Conservation (phyloP, 2,888 invertebrate genomes). For the Drosophila affinis region DNA sequence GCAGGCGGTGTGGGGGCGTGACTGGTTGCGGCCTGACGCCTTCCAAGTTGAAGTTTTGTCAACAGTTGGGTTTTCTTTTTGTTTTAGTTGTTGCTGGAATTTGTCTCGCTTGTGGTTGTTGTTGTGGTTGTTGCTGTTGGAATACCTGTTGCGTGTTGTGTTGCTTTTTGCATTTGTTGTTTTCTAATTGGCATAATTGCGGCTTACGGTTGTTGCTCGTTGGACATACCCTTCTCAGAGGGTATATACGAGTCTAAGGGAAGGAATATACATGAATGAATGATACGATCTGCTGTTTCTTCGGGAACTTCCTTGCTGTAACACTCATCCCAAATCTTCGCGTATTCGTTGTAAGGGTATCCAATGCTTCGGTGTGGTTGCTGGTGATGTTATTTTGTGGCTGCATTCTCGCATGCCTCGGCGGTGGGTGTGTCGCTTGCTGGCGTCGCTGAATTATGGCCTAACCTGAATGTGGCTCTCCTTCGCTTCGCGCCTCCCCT, state of each 20-base stretch:
- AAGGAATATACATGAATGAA: too few relatives aligned
- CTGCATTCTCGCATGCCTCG: conserved; percentile 70
- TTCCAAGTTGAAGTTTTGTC: conserved; percentile 62
- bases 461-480: conserved; percentile 43
- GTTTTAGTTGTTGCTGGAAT: not conserved
- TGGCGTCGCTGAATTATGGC: conserved; percentile 63
- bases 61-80: conserved; percentile 42
- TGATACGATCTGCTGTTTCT: too few relatives aligned
- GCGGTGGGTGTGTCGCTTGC: conserved; percentile 62
- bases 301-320: too few relatives aligned
- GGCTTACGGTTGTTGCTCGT: conserved; percentile 33
- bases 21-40: conserved; percentile 65
- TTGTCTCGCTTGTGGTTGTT: conserved; percentile 17
- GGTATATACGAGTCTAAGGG: not conserved
- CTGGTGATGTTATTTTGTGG: conserved; percentile 20
- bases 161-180: conserved; percentile 61
- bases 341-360: not conserved
- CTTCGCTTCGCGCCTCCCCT: conserved; percentile 2
- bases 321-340: too few relatives aligned
- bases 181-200: conserved; percentile 78
- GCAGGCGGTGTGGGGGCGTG: conserved; percentile 18
- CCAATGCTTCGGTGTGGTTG: conserved; percentile 1
- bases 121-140: conserved; percentile 35
- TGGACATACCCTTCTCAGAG: not conserved
- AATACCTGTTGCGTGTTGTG: conserved; percentile 65